Evolutionary conservation across 2,888 invertebrate species (phyloP).

Genomic region (Chironomus riparius): DNA sequence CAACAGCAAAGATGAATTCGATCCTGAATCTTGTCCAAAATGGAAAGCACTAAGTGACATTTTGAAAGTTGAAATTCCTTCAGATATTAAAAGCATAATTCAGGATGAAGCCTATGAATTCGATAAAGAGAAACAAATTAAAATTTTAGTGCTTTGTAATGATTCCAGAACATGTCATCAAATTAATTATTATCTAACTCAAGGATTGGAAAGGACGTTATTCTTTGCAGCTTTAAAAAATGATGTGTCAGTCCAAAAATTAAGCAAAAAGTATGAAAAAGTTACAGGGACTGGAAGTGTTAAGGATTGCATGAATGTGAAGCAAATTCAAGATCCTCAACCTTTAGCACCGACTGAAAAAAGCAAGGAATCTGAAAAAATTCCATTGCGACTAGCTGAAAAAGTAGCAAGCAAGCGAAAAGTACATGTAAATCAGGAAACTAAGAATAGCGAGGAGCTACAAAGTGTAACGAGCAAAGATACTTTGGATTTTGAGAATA

Average conservation of each 20-base stretch:
- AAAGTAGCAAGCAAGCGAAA: conserved; percentile 28
- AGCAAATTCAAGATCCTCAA: background rate
- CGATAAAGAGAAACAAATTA: conserved; percentile 43
- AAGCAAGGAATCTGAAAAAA: conserved; percentile 29
- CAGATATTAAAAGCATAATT: conserved; percentile 47
- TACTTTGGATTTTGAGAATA: background rate
- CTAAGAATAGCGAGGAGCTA: background rate
- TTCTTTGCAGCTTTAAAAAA: conserved; percentile 53
- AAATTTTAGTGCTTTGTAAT: conserved; percentile 75
- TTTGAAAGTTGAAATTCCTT: conserved; percentile 69
- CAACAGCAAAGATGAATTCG: conserved; percentile 58
- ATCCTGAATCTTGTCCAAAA: conserved; percentile 80
- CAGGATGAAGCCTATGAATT: conserved; percentile 35
- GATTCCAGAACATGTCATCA: conserved; percentile 76
- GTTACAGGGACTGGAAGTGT: conserved; percentile 7
- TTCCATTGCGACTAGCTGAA: conserved; percentile 30
- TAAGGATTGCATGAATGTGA: background rate
- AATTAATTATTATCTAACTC: conserved; percentile 58
- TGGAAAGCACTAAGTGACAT: conserved; percentile 80
- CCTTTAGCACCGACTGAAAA: background rate
- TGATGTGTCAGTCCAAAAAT: conserved; percentile 49
- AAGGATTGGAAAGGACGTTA: conserved; percentile 55
- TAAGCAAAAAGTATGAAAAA: conserved; percentile 46
- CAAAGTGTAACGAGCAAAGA: background rate
- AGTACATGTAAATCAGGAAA: background rate